These are phyloP conservation scores for Xenopus laevis DNA, from an alignment of 2,113 vertebrate species.

Conservation along the genomic window DNA sequence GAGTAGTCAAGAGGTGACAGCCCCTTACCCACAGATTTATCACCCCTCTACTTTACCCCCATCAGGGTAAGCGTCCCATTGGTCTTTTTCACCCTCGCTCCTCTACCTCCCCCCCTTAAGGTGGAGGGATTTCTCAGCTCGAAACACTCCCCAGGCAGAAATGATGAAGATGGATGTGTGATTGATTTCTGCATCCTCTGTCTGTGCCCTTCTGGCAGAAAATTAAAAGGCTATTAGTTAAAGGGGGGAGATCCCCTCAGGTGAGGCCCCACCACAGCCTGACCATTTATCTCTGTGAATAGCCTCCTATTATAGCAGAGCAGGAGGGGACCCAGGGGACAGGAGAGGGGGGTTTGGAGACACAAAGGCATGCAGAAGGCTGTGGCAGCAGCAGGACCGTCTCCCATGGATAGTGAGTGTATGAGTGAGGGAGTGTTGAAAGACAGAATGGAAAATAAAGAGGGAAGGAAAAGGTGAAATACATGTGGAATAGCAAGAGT, in stretches of 20 bases:
- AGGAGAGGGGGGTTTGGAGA: conserved; percentile 58
- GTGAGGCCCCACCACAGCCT: conserved; percentile 70
- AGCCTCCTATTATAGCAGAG: conserved; percentile 70
- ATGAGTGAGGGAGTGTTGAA: not conserved
- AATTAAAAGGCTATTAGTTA: conserved; percentile 86
- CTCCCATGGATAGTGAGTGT: conserved; percentile 37
- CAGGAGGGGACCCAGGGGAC: conserved; percentile 59
- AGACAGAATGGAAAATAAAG: not conserved
- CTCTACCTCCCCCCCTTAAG: conserved; percentile 53
- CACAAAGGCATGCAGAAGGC: conserved; percentile 58
- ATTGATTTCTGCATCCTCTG: conserved; percentile 75
- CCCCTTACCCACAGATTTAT: conserved; percentile 31
- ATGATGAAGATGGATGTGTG: conserved; percentile 81
- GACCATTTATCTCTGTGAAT: conserved; percentile 83
- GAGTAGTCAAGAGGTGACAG: conserved; percentile 16
- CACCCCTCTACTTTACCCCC: conserved; percentile 25
- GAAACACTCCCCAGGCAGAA: conserved; percentile 70
- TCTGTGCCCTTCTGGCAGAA: conserved; percentile 76
- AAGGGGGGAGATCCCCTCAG: conserved; percentile 76
- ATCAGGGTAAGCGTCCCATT: conserved; percentile 39
- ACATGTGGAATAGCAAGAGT: not conserved
- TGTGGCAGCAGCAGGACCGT: conserved; percentile 42
- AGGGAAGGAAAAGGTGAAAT: not conserved
- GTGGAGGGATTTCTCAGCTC: conserved; percentile 64
- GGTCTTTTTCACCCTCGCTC: conserved; percentile 49